A percentile compares a stretch with the other conserved stretches of the same genome.
Conservation (phyloP, 2,888 invertebrate genomes). For the Trileptium ribeirensis region DNA sequence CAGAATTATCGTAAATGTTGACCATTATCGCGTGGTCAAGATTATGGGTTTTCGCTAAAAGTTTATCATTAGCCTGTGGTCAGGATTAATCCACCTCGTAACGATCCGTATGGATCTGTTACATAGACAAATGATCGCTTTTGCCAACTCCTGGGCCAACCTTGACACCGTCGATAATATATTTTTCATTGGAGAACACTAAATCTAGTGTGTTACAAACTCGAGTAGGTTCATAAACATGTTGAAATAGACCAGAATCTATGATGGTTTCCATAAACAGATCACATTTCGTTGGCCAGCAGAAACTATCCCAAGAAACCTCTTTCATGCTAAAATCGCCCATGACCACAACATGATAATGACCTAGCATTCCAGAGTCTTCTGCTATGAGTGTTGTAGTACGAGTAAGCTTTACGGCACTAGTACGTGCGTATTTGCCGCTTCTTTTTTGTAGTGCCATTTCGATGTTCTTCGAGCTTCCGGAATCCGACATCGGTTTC, state of each 20-base stretch:
- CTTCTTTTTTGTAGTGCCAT: constrained; percentile 80
- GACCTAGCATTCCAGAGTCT: neutral
- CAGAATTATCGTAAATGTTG: no score
- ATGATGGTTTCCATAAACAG: no score
- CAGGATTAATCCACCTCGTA: no score
- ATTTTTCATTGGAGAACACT: neutral
- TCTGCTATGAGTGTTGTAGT: neutral
- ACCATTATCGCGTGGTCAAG: no score
- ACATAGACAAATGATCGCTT: no score
- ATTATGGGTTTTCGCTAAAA: no score
- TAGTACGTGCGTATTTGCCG: neutral
- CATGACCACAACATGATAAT: neutral
- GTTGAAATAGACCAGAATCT: no score
- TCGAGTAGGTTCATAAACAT: neutral
- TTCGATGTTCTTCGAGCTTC: constrained; percentile 96
- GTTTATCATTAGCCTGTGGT: no score
- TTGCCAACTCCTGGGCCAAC: no score
- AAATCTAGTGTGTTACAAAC: neutral
- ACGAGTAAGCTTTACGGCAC: neutral
- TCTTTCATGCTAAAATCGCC: neutral
- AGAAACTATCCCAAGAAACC: constrained; percentile 16
- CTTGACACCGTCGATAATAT: no score
- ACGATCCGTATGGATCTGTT: no score
- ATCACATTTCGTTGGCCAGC: neutral
- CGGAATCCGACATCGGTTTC: constrained; percentile 85